phyloP scores from a whole-genome alignment of 1,140 invertebrate genomes.

The Lycorma delicatula region DNA sequence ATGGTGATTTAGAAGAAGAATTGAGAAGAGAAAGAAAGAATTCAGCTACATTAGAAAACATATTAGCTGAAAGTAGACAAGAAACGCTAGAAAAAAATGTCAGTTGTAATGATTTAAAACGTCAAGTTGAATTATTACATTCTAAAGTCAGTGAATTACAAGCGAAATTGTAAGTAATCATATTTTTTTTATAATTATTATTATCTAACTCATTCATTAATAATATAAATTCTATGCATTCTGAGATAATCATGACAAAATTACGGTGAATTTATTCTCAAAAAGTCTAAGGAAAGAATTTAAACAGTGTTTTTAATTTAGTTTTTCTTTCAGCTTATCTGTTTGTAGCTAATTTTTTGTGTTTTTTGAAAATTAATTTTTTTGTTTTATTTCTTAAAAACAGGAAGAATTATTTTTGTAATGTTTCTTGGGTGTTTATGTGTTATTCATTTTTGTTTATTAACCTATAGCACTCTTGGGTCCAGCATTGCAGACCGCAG shows the following conservation, averaged over 20 bases:
- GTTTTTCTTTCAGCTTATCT: no score
- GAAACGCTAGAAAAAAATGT: conserved; percentile 43
- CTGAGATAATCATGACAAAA: no score
- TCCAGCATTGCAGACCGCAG: no score
- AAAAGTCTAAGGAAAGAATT: not conserved
- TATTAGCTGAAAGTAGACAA: conserved; percentile 42
- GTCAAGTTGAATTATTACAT: conserved; percentile 41
- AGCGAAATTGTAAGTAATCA: conserved; percentile 42
- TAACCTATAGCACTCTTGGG: no score
- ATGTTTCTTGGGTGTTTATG: no score
- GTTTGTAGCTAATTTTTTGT: not conserved
- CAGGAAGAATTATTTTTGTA: no score
- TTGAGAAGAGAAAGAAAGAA: conserved; percentile 40
- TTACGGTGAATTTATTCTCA: no score
- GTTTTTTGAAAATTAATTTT: no score
- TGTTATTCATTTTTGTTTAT: no score
- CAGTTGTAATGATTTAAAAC: conserved; percentile 42
- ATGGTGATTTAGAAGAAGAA: conserved; percentile 38
- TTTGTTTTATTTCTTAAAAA: no score
- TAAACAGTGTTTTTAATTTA: not conserved
- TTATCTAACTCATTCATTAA: not conserved
- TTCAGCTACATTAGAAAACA: conserved; percentile 41
- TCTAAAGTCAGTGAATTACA: conserved; percentile 40
- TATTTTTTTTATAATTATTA: not conserved
- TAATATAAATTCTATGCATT: not conserved